Evolutionary conservation across 2,888 invertebrate genomes (phyloP).

Genomic region (Perizoma flavofasciatum): DNA sequence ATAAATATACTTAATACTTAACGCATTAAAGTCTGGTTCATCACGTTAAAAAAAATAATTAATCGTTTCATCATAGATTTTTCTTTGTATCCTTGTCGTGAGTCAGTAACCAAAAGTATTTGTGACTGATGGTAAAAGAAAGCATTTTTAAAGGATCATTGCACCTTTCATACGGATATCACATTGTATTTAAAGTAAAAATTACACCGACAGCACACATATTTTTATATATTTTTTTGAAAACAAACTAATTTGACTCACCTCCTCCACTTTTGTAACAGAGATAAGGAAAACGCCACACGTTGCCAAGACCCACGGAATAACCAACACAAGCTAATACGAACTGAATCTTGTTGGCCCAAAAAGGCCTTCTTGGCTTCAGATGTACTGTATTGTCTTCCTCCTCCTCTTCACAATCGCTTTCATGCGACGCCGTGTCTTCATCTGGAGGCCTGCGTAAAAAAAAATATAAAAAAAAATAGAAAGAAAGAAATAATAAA

Average conservation of each 20-base stretch:
- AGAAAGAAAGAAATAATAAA: background rate
- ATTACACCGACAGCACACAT: too few species aligned
- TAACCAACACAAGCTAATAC: conserved; percentile 95
- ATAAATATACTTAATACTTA: too few species aligned
- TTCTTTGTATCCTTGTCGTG: too few species aligned
- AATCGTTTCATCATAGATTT: too few species aligned
- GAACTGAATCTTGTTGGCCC: conserved; percentile 95
- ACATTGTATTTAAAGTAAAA: too few species aligned
- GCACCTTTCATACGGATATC: too few species aligned
- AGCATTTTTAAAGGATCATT: too few species aligned
- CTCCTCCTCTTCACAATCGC: conserved; percentile 88
- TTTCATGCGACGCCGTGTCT: conserved; percentile 89
- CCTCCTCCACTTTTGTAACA: conserved; percentile 96
- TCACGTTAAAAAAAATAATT: too few species aligned
- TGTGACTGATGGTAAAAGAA: too few species aligned
- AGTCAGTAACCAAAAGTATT: too few species aligned
- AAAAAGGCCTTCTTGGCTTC: conserved; percentile 91
- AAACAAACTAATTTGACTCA: conserved; percentile 58
- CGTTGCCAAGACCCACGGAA: conserved; percentile 94
- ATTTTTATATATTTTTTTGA: too few species aligned
- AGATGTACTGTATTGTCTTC: conserved; percentile 88
- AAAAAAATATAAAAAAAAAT: background rate
- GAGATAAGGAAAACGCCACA: conserved; percentile 96
- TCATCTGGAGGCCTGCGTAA: conserved; percentile 87
- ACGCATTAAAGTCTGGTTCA: too few species aligned